A percentile compares a stretch with the other conserved stretches of the same genome.
Conservation (phyloP, 1,140 invertebrate genomes). For the Brachionus asplanchnoidis region DNA sequence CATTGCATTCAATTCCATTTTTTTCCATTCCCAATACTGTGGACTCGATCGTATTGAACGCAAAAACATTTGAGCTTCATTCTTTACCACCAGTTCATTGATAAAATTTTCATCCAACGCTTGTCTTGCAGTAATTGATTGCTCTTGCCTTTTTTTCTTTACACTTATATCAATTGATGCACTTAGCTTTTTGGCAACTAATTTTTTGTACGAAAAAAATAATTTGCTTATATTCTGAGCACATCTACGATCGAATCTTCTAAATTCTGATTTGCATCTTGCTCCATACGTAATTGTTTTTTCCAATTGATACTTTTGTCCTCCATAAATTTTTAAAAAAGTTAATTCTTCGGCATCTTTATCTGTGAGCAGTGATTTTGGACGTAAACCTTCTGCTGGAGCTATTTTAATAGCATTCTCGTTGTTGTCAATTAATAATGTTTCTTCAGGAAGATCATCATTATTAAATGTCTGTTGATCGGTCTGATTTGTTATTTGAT, state of each 20-base stretch:
- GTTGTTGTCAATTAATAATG: neutral
- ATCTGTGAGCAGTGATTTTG: neutral
- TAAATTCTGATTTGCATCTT: neutral
- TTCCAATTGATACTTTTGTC: too few species aligned
- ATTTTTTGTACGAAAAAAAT: neutral
- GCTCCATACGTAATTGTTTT: neutral
- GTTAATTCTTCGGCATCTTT: neutral
- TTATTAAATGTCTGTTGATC: too few species aligned
- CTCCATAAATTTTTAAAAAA: neutral
- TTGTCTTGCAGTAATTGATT: neutral
- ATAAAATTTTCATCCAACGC: neutral
- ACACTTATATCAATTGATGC: neutral
- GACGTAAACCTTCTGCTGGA: neutral
- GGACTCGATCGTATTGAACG: neutral
- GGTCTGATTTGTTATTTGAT: neutral
- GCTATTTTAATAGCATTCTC: neutral
- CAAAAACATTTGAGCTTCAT: neutral
- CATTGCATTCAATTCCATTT: neutral
- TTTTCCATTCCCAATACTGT: too few species aligned
- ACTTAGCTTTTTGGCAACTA: neutral
- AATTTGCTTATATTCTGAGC: neutral
- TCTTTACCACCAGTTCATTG: neutral
- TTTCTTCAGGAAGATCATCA: neutral
- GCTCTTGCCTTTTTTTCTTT: neutral
- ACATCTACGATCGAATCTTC: too few species aligned